Conservation (phyloP, 2,888 invertebrate species). For the Tyria jacobaeae region DNA sequence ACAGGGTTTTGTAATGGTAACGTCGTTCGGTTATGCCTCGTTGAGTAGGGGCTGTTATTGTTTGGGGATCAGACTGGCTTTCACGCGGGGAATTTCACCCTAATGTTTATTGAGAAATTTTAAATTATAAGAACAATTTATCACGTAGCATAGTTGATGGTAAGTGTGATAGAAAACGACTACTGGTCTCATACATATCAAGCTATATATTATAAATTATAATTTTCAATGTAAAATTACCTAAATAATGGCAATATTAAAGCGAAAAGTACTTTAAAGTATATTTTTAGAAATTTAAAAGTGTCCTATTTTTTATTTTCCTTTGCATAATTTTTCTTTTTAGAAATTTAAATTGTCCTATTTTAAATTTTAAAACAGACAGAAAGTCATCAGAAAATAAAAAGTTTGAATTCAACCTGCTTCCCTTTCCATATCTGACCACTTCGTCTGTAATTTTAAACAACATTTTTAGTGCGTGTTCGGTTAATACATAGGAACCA, state of each 20-base stretch:
- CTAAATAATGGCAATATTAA: too few species aligned
- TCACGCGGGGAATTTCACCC: slow-evolving; percentile 50
- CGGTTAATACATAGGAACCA: slow-evolving; percentile 3
- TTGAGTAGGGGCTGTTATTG: slow-evolving; percentile 70
- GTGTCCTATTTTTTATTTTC: too few species aligned
- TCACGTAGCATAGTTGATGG: slow-evolving; percentile 32
- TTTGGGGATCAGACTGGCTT: slow-evolving; percentile 55
- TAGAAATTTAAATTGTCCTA: too few species aligned
- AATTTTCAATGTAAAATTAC: too few species aligned
- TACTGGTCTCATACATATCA: too few species aligned
- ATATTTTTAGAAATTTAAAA: too few species aligned
- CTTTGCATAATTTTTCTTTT: too few species aligned
- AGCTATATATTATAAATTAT: not conserved
- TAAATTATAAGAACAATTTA: slow-evolving; percentile 51
- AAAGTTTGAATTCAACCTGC: slow-evolving; percentile 4
- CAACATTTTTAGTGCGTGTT: slow-evolving; percentile 10
- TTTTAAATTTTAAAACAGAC: too few species aligned
- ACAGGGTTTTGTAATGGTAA: slow-evolving; percentile 73
- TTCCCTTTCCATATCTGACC: slow-evolving; percentile 7
- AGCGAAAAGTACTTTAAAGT: too few species aligned
- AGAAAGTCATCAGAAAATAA: not conserved
- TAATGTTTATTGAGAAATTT: slow-evolving; percentile 51
- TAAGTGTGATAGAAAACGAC: slow-evolving; percentile 24
- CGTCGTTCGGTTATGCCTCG: slow-evolving; percentile 80
- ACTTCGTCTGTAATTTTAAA: slow-evolving; percentile 10